These are phyloP conservation scores for Eciton burchellii DNA, from an alignment of 1,140 invertebrate species.

Conservation along the genomic window DNA sequence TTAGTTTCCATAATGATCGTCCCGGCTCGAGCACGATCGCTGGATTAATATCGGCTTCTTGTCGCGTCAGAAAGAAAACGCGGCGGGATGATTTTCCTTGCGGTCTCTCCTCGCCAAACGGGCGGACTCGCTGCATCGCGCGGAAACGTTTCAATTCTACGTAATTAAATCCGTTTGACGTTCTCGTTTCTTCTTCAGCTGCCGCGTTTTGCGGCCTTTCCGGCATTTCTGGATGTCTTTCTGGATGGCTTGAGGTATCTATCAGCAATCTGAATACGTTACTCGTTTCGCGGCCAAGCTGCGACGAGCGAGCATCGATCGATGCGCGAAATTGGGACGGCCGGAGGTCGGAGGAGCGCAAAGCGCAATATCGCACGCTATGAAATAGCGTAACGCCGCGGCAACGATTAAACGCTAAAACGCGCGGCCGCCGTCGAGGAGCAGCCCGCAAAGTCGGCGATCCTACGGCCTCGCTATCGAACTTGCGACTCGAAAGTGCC, in stretches of 20 bases:
- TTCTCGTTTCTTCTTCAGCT: neutral
- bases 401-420: slow-evolving; percentile 65
- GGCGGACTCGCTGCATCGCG: slow-evolving; percentile 38
- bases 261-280: too few relatives aligned
- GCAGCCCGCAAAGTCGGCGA: too few relatives aligned
- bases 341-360: slow-evolving; percentile 6
- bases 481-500: too few relatives aligned
- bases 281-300: too few relatives aligned
- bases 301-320: too few relatives aligned
- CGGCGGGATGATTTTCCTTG: slow-evolving; percentile 60
- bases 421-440: too few relatives aligned
- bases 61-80: slow-evolving; percentile 53
- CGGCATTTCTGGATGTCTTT: too few relatives aligned
- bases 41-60: slow-evolving; percentile 68
- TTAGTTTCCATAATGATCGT: slow-evolving; percentile 61
- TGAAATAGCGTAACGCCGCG: slow-evolving; percentile 55
- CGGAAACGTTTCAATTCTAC: slow-evolving; percentile 29
- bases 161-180: slow-evolving; percentile 17
- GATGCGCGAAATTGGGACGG: too few relatives aligned
- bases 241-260: too few relatives aligned
- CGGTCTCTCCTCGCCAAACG: slow-evolving; percentile 53
- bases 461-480: too few relatives aligned
- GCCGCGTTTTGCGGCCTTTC: too few relatives aligned
- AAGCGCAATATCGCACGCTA: slow-evolving; percentile 62
- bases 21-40: slow-evolving; percentile 48